A percentile compares a stretch with the other conserved stretches of the same genome.
Evolutionary conservation across 2,113 vertebrate genomes (phyloP).

Genomic region (Chaetura pelagica): DNA sequence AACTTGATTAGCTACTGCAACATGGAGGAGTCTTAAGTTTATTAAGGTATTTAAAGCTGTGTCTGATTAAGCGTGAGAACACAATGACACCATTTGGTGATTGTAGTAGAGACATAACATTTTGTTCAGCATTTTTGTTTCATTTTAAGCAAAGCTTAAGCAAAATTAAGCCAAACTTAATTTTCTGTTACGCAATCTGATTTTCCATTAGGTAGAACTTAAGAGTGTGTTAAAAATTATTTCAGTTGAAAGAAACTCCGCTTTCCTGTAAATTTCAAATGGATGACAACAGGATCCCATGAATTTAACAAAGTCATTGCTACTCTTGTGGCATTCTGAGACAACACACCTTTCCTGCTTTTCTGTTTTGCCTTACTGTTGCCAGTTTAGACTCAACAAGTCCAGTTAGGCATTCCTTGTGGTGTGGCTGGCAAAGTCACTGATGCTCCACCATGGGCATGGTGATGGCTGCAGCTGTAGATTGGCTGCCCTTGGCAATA

Average conservation of each 20-base stretch:
- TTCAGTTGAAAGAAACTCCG: not conserved
- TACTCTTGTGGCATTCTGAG: not conserved
- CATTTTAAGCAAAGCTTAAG: not conserved
- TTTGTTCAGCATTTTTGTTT: not conserved
- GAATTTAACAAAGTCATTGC: not conserved
- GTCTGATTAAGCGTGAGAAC: not conserved
- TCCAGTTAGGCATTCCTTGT: too few relatives aligned
- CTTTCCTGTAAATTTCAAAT: not conserved
- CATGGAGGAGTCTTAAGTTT: not conserved
- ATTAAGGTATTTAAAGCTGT: not conserved
- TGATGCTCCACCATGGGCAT: not conserved
- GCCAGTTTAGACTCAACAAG: fast-evolving
- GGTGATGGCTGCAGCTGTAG: not conserved
- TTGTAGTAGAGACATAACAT: not conserved
- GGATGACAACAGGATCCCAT: not conserved
- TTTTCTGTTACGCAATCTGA: not conserved
- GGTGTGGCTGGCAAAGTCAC: not conserved
- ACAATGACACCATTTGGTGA: not conserved
- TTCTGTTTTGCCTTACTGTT: not conserved
- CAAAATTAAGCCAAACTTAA: not conserved
- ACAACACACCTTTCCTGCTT: not conserved
- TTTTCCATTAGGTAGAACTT: not conserved
- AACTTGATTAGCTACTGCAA: not conserved
- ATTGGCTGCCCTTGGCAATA: not conserved
- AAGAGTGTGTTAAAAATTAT: not conserved